Base-by-base conservation (phyloP, 2,113 vertebrate genomes). In the Semicossyphus pulcher region DNA sequence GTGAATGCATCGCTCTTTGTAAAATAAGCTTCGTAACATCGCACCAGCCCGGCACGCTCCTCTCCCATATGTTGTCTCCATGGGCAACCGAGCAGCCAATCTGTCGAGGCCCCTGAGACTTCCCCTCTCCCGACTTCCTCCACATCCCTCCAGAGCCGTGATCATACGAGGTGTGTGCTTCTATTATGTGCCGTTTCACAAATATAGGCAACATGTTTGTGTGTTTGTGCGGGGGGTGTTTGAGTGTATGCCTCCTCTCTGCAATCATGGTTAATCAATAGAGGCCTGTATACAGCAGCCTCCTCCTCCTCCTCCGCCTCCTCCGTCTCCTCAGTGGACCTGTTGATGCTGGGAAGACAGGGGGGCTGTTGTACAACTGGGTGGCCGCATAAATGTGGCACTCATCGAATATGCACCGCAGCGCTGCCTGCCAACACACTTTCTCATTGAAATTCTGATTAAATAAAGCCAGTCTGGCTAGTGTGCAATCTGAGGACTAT, bases 301-400 rank as follows among this genome's bases (percentile, higher is more conserved):
- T n/a, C n/a, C n/a, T n/a, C n/a, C n/a, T n/a, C n/a, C n/a, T n/a
- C n/a, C n/a, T n/a, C n/a, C n/a, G n/a, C n/a, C n/a, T n/a, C n/a
- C n/a, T n/a, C n/a, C 73, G 72, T 66, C 62, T 48, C 62, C 83
- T 87, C 88, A 81, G 85, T 65, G 61, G 84, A 92, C 90, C 86
- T 86, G 88, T 88, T 87, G 89, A 86, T 87, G 90, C 86, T 66
- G 63, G n/a, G 85, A 52, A 89, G 85, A 93, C 91, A 93, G 91
- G 89, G 76, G 64, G 60, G 66, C 75, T 80, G 86, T 92, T 93
- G 90, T 93, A 83, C 68, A 61, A 79, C 84, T 71, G 75, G 85
- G 83, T 82, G 84, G 86, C 76, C 77, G 39, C 80, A 86, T 83
- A 83, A 84, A 91, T 91, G 88, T 88, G 81, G 67, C 86, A 29